A percentile compares a stretch with the other conserved stretches of the same genome.
Evolutionary conservation across 1,140 invertebrate species (phyloP).

Genomic region (Dreissena rostriformis): DNA sequence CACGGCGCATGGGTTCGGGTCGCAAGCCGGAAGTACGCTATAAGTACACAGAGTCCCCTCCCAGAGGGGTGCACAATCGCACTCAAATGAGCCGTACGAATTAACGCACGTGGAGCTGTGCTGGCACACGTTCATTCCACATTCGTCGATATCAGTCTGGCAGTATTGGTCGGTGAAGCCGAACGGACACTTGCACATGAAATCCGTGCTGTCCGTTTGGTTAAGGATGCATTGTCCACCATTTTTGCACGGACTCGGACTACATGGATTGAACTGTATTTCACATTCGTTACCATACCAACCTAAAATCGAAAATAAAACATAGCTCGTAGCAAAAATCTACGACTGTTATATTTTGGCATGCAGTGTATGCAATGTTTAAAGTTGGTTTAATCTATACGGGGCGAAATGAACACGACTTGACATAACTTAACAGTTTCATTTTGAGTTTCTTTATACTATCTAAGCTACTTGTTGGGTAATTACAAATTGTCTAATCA

Average conservation of each 20-base stretch:
- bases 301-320: slow-evolving; percentile 1
- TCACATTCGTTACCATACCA: slow-evolving; percentile 51
- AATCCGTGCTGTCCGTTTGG: neutral
- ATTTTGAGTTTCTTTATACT: too few species aligned
- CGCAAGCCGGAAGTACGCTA: slow-evolving; percentile 21
- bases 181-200: slow-evolving; percentile 17
- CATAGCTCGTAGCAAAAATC: too few species aligned
- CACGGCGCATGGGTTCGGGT: slow-evolving; percentile 31
- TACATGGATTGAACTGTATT: slow-evolving; percentile 29
- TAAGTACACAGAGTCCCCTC: slow-evolving; percentile 37
- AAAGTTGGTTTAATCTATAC: too few species aligned
- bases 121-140: slow-evolving; percentile 31
- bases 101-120: slow-evolving; percentile 38
- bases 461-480: neutral
- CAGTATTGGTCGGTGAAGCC: slow-evolving; percentile 28
- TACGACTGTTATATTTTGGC: too few species aligned
- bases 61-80: slow-evolving; percentile 32
- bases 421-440: neutral
- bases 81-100: slow-evolving; percentile 26
- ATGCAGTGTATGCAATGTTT: too few species aligned
- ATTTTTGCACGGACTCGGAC: slow-evolving; percentile 46
- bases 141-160: slow-evolving; percentile 42
- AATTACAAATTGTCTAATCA: neutral
- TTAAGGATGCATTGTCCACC: slow-evolving; percentile 3
- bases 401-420: too few species aligned